phyloP scores from a whole-genome alignment of 2,888 invertebrate genomes.

The Luffia ferchaultella region DNA sequence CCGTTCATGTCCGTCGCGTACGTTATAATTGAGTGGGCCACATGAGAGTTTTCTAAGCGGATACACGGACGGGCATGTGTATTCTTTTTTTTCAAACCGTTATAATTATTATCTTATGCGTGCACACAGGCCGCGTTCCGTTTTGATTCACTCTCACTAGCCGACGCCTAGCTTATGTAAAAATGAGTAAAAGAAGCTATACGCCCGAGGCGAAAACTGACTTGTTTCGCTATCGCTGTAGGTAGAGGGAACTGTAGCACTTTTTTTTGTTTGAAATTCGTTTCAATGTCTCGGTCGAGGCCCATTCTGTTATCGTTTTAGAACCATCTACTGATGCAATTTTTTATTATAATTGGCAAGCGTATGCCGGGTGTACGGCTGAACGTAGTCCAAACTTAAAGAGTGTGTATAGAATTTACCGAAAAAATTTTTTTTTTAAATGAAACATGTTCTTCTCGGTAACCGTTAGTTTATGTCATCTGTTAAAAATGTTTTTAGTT shows the following conservation, averaged over 20 bases:
- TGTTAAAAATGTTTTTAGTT: no score
- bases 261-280: slow-evolving; percentile 33
- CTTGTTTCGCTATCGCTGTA: slow-evolving; percentile 13
- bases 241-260: slow-evolving; percentile 19
- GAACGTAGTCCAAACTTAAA: no score
- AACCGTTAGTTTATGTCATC: no score
- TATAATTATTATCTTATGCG: neutral
- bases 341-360: no score
- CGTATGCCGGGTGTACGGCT: no score
- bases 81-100: neutral
- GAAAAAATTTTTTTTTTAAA: no score
- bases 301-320: neutral
- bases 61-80: neutral
- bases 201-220: slow-evolving; percentile 9
- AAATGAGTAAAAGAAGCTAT: neutral
- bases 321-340: neutral
- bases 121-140: neutral
- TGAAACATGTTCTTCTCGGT: no score
- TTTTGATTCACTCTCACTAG: slow-evolving; percentile 22
- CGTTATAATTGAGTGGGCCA: neutral
- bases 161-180: slow-evolving; percentile 2
- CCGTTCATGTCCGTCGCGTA: no score
- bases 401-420: no score
- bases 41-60: neutral
- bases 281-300: slow-evolving; percentile 25